These are phyloP conservation scores for Dascillus cervinus DNA, from an alignment of 2,888 invertebrate species.

Conservation along the genomic window DNA sequence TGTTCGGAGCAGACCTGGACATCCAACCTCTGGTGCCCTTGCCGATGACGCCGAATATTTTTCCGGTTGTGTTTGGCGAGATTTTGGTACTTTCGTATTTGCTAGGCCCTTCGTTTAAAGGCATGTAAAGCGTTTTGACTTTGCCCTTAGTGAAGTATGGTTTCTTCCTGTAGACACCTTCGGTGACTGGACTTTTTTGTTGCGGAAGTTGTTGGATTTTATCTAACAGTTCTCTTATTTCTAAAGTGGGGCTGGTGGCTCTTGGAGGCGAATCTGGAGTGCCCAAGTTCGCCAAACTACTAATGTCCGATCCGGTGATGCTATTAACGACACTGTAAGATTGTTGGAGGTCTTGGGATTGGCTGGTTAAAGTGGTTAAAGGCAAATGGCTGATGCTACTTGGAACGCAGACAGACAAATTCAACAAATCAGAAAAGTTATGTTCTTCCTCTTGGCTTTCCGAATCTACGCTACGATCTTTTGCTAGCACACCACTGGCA, in stretches of 20 bases:
- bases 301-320: conserved; percentile 55
- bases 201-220: conserved; percentile 62
- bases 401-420: conserved; percentile 37
- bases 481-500: conserved; percentile 1
- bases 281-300: conserved; percentile 58
- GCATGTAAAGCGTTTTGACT: conserved; percentile 65
- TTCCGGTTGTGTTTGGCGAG: conserved; percentile 19
- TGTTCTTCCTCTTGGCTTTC: conserved; percentile 35
- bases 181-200: conserved; percentile 37
- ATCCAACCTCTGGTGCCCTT: conserved; percentile 45
- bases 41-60: conserved; percentile 6
- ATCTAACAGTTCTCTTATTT: conserved; percentile 64
- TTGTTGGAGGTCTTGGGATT: conserved; percentile 28
- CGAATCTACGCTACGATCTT: conserved; percentile 28
- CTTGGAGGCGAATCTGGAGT: conserved; percentile 70
- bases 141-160: conserved; percentile 46
- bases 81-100: conserved; percentile 21
- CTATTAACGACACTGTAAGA: conserved; percentile 40
- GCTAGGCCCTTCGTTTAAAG: conserved; percentile 42
- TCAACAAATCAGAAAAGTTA: conserved; percentile 38
- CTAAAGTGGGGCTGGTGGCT: conserved; percentile 74
- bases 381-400: conserved; percentile 29
- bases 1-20: conserved; percentile 73
- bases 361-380: conserved; percentile 26
- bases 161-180: conserved; percentile 26